A percentile compares a stretch with the other conserved stretches of the same genome.
Conservation (phyloP, 2,113 vertebrate species). For the Alligator mississippiensis region DNA sequence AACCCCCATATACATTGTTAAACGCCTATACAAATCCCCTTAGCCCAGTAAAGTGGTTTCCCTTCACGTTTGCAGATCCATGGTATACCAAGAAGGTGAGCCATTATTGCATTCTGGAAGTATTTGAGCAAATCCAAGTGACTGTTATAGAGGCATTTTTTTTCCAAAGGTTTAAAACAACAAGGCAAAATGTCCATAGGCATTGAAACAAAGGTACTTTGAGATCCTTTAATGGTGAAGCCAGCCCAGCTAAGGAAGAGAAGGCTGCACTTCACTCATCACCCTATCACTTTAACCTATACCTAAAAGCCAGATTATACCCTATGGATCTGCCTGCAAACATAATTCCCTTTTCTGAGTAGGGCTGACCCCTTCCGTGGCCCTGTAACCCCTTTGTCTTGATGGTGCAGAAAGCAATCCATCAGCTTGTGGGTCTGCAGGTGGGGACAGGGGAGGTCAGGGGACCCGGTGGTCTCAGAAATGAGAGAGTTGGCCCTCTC, state of each 20-base stretch:
- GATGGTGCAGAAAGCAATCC: not conserved
- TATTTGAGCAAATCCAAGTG: no score
- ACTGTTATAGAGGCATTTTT: no score
- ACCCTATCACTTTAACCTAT: not conserved
- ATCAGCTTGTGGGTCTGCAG: no score
- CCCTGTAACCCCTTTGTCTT: not conserved
- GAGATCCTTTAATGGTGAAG: no score
- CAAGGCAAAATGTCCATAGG: no score
- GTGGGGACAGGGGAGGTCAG: not conserved
- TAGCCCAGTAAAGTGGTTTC: not conserved
- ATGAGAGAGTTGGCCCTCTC: not conserved
- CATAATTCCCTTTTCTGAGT: not conserved
- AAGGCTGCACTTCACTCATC: not conserved
- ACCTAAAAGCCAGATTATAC: not conserved
- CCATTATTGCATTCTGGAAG: no score
- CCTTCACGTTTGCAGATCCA: not conserved
- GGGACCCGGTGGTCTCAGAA: not conserved
- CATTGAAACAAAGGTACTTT: no score
- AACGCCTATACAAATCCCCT: not conserved
- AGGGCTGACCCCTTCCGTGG: not conserved
- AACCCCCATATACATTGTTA: not conserved
- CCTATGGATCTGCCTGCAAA: not conserved
- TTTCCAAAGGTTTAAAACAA: no score
- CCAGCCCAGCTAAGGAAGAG: no score
- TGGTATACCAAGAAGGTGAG: not conserved